phyloP scores from a whole-genome alignment of 1,140 invertebrate genomes.

The Apis mellifera region DNA sequence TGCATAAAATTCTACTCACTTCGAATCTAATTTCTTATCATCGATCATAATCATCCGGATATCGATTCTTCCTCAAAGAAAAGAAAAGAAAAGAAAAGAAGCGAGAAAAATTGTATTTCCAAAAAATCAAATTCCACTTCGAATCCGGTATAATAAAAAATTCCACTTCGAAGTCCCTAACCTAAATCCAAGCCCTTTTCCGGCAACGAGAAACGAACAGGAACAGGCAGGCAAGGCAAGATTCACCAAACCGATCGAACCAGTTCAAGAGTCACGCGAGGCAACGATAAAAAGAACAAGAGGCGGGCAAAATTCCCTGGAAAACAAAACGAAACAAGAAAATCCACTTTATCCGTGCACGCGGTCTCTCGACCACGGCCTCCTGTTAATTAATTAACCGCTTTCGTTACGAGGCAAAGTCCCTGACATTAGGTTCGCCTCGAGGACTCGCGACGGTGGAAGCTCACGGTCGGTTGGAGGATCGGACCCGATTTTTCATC shows the following conservation, averaged over 20 bases:
- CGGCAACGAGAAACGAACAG: not conserved
- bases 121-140: too few species aligned
- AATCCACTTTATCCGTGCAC: slow-evolving; percentile 31
- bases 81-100: too few species aligned
- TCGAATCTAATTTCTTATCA: too few species aligned
- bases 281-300: not conserved
- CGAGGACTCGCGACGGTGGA: not conserved
- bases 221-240: too few species aligned
- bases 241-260: not conserved
- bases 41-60: too few species aligned
- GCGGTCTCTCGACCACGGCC: slow-evolving; percentile 40
- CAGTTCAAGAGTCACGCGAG: not conserved
- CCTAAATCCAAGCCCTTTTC: too few species aligned
- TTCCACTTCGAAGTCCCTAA: too few species aligned
- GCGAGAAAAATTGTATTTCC: too few species aligned
- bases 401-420: slow-evolving; percentile 26
- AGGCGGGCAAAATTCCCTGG: not conserved
- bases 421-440: slow-evolving; percentile 57
- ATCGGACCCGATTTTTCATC: not conserved
- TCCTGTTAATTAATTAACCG: slow-evolving; percentile 49
- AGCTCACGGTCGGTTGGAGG: not conserved
- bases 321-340: slow-evolving; percentile 8
- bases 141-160: too few species aligned
- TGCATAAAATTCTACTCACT: too few species aligned
- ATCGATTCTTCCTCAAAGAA: too few species aligned